phyloP scores from a whole-genome alignment of 2,888 invertebrate species.

The Reticulitermes lucifugus region DNA sequence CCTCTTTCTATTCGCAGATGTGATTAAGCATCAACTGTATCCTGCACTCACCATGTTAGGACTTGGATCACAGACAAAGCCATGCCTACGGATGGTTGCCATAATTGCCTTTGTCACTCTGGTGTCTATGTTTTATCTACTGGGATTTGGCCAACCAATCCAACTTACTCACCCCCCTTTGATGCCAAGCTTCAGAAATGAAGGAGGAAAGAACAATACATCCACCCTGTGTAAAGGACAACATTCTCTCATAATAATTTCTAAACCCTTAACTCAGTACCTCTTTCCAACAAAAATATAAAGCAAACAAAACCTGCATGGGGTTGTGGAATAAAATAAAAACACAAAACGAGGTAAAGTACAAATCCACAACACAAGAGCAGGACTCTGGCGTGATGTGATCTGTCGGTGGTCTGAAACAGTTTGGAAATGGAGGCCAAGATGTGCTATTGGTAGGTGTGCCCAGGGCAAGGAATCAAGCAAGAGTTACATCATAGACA shows the following conservation, averaged over 20 bases:
- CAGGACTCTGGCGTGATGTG: too few relatives aligned
- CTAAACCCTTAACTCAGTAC: too few relatives aligned
- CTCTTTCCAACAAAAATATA: not conserved
- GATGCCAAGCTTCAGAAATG: not conserved
- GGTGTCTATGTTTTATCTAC: constrained; percentile 53
- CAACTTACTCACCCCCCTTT: not conserved
- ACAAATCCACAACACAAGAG: too few relatives aligned
- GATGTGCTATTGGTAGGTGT: too few relatives aligned
- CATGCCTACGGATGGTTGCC: constrained; percentile 43
- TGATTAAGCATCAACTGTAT: too few relatives aligned
- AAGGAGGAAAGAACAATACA: not conserved
- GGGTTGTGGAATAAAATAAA: not conserved
- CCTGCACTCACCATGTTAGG: not conserved
- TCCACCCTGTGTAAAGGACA: not conserved
- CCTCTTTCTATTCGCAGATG: too few relatives aligned
- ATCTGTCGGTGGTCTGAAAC: too few relatives aligned
- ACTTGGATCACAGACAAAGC: constrained; percentile 23
- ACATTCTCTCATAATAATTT: not conserved
- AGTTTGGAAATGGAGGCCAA: too few relatives aligned
- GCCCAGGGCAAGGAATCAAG: too few relatives aligned
- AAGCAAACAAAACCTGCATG: not conserved
- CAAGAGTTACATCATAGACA: too few relatives aligned
- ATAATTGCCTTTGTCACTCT: constrained; percentile 49
- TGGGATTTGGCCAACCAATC: constrained; percentile 33
- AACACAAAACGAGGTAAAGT: too few relatives aligned